Conservation (phyloP, 2,888 invertebrate species). For the Kuschelorhynchus macadamiae region DNA sequence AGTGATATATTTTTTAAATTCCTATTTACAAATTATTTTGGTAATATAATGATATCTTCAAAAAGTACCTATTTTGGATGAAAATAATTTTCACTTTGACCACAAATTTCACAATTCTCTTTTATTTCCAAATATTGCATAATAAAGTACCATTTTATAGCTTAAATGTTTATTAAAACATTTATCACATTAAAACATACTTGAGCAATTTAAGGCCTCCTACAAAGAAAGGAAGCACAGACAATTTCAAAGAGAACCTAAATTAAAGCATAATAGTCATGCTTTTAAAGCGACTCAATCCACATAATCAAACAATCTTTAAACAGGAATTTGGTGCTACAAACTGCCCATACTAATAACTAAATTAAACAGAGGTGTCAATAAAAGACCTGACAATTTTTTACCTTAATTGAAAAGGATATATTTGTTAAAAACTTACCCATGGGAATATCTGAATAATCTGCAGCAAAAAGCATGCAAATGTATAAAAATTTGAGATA, state of each 20-base stretch:
- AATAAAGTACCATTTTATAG: no score
- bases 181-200: conserved; percentile 44
- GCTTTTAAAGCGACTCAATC: conserved; percentile 13
- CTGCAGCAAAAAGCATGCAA: conserved; percentile 9
- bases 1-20: no score
- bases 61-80: no score
- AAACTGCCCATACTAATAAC: conserved; percentile 36
- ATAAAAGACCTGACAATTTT: conserved; percentile 20
- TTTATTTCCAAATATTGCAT: no score
- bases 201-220: conserved; percentile 44
- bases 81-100: no score
- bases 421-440: conserved; percentile 30
- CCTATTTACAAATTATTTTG: no score
- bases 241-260: conserved; percentile 27
- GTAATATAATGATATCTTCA: no score
- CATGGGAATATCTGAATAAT: conserved; percentile 19
- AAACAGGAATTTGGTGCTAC: conserved; percentile 28
- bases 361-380: conserved; percentile 24
- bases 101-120: no score
- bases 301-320: conserved; percentile 23
- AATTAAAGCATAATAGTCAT: conserved; percentile 40
- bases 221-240: conserved; percentile 43
- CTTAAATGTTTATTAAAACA: background rate
- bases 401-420: background rate
- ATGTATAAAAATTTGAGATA: conserved; percentile 2